These are phyloP conservation scores for Magallana nippona DNA, from an alignment of 2,888 invertebrate species.

Conservation along the genomic window DNA sequence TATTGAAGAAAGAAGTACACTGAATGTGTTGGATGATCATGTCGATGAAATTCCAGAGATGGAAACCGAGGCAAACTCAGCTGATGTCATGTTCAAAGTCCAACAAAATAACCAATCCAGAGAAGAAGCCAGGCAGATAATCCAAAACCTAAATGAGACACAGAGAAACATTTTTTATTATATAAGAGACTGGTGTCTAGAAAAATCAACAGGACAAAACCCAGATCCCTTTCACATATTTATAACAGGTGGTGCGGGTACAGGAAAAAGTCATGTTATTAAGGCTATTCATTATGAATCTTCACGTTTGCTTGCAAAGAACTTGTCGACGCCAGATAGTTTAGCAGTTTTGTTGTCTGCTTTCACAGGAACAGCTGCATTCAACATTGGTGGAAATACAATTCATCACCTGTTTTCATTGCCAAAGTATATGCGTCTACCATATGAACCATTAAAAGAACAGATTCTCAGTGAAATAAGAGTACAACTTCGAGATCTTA, in stretches of 20 bases:
- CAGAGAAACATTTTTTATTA: too few relatives aligned
- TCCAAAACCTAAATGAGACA: too few relatives aligned
- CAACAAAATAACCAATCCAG: too few relatives aligned
- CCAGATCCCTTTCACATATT: conserved; percentile 32
- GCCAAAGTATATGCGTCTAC: conserved; percentile 22
- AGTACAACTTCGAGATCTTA: conserved; percentile 44
- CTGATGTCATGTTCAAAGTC: too few relatives aligned
- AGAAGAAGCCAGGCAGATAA: too few relatives aligned
- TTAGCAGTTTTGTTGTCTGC: conserved; percentile 55
- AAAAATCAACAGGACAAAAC: background rate
- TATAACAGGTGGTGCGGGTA: conserved; percentile 47
- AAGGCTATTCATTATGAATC: conserved; percentile 39
- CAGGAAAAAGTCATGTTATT: conserved; percentile 35
- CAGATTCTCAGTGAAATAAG: conserved; percentile 49
- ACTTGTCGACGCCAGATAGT: conserved; percentile 38
- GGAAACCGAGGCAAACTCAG: too few relatives aligned
- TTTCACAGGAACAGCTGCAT: conserved; percentile 53
- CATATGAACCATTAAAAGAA: conserved; percentile 48
- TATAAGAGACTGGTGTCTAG: too few relatives aligned
- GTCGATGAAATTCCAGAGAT: too few relatives aligned
- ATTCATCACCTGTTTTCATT: conserved; percentile 62
- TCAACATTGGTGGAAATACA: conserved; percentile 63
- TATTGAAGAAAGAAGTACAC: background rate
- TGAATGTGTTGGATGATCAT: too few relatives aligned
- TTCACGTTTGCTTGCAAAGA: conserved; percentile 24